These are phyloP conservation scores for Cladorhizidae sp. DNA, from an alignment of 37 sponge, comb jelly and placozoan genomes.

Conservation along the genomic window DNA sequence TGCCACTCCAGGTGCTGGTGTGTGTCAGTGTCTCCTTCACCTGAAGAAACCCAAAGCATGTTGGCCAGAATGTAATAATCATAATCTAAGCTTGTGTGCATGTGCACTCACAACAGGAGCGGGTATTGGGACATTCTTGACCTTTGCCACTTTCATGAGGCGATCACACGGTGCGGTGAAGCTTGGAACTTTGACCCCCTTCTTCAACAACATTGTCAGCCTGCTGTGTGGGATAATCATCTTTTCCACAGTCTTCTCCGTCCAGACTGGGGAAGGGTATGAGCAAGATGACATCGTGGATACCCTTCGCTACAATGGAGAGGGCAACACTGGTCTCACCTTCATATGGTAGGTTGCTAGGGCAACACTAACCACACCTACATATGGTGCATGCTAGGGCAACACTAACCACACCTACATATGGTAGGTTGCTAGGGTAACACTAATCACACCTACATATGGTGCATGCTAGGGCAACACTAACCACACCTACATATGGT, in stretches of 20 bases:
- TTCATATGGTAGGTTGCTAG: conserved; percentile 74
- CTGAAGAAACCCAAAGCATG: too few relatives aligned
- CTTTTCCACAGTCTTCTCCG: conserved; percentile 75
- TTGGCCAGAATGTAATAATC: too few relatives aligned
- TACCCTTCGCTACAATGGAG: conserved; percentile 64
- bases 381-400: too few relatives aligned
- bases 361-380: too few relatives aligned
- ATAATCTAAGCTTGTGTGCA: too few relatives aligned
- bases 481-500: conserved; percentile 89
- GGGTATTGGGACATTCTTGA: conserved; percentile 68
- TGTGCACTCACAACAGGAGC: conserved; percentile 61
- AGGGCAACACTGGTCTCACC: conserved; percentile 85
- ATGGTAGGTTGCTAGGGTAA: conserved; percentile 45
- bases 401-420: conserved; percentile 90
- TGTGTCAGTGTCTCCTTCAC: too few relatives aligned
- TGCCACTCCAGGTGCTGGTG: too few relatives aligned
- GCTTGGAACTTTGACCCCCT: conserved; percentile 69
- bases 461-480: conserved; percentile 86
- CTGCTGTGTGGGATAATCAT: conserved; percentile 78
- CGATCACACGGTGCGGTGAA: conserved; percentile 75
- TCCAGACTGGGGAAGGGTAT: conserved; percentile 17
- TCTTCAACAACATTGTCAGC: conserved; percentile 81
- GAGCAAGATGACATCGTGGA: conserved; percentile 24
- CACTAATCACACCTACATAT: too few relatives aligned
- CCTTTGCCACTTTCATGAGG: conserved; percentile 85